phyloP scores from a whole-genome alignment of 2,888 invertebrate species.

The Epinotia brunnichana region DNA sequence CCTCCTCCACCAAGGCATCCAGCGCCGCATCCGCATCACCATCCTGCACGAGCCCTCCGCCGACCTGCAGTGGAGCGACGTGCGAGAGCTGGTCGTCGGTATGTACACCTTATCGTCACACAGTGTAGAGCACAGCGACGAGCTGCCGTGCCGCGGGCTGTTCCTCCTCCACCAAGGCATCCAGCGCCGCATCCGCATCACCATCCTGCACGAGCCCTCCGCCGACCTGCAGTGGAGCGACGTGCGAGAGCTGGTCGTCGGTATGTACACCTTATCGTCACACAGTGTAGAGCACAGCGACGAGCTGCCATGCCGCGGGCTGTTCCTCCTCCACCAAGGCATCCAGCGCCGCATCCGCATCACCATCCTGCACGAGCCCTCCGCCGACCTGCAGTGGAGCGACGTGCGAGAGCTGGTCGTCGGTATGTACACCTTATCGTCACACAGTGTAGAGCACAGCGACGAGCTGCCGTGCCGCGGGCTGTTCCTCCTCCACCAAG shows the following conservation, averaged over 20 bases:
- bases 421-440: no score
- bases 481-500: slow-evolving; percentile 97
- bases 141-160: slow-evolving; percentile 88
- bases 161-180: slow-evolving; percentile 99
- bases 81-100: slow-evolving; percentile 96
- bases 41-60: slow-evolving; percentile 97
- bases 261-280: no score
- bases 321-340: slow-evolving; percentile 98
- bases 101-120: no score
- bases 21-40: slow-evolving; percentile 98
- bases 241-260: no score
- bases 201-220: slow-evolving; percentile 97
- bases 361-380: slow-evolving; percentile 97
- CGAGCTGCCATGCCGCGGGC: slow-evolving; percentile 51
- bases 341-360: slow-evolving; percentile 99
- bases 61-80: slow-evolving; percentile 97
- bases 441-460: slow-evolving; percentile 89
- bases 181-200: slow-evolving; percentile 98
- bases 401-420: no score
- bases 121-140: no score
- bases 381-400: slow-evolving; percentile 85
- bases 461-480: slow-evolving; percentile 98
- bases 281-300: no score
- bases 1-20: slow-evolving; percentile 99
- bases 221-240: slow-evolving; percentile 80